Evolutionary conservation across 2,797 vertebrate genomes (phyloP).

Genomic region (Microhierax caerulescens): DNA sequence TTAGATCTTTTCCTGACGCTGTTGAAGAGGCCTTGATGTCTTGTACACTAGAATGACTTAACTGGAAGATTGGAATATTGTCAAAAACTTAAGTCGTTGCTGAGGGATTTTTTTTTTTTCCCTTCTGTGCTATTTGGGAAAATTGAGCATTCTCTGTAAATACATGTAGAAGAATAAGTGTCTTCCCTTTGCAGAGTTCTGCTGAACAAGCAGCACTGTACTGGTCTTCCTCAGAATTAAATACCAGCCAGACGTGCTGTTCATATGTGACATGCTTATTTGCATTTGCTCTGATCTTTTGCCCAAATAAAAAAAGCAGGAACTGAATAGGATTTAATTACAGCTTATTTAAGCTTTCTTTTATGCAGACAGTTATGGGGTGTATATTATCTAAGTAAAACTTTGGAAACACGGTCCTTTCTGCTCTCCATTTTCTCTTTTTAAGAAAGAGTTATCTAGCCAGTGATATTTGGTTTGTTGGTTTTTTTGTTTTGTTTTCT

Average conservation of each 20-base stretch:
- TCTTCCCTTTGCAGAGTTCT: background rate
- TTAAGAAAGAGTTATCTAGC: background rate
- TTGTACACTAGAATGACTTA: background rate
- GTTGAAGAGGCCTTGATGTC: background rate
- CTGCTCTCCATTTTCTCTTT: background rate
- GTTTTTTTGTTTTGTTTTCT: background rate
- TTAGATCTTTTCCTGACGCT: background rate
- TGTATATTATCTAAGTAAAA: background rate
- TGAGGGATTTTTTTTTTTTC: constrained; percentile 1
- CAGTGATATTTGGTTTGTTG: background rate
- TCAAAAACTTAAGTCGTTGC: background rate
- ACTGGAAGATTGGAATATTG: background rate
- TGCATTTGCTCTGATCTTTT: constrained; percentile 63
- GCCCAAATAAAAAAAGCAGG: constrained; percentile 38
- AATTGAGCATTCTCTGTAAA: background rate
- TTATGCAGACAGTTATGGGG: background rate
- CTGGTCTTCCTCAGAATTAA: constrained; percentile 11
- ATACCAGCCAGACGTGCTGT: constrained; percentile 34
- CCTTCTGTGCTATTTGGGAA: background rate
- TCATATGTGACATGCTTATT: constrained; percentile 53
- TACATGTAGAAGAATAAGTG: background rate
- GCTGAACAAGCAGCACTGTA: constrained; percentile 2
- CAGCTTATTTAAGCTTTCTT: background rate
- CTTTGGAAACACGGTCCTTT: background rate
- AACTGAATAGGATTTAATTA: constrained; percentile 42